Evolutionary conservation across 2,113 vertebrate species (phyloP).

Genomic region (Rhinolophus ferrumequinum): DNA sequence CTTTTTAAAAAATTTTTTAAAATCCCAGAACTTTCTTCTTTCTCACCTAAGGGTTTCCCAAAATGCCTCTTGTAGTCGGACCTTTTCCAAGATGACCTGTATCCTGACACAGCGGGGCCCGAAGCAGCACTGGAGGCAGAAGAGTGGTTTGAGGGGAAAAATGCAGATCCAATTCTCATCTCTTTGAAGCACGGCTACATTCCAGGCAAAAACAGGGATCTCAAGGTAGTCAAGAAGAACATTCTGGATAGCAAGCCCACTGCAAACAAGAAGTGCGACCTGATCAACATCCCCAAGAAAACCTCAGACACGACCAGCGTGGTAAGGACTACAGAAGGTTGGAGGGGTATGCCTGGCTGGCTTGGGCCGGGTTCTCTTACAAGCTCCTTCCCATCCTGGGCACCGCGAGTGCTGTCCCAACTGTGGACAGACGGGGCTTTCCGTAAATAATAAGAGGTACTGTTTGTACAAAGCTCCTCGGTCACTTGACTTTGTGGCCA

Average conservation of each 20-base stretch:
- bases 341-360: background rate
- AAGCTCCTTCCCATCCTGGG: background rate
- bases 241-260: constrained; percentile 92
- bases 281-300: constrained; percentile 88
- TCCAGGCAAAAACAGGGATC: constrained; percentile 94
- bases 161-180: constrained; percentile 94
- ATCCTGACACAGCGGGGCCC: constrained; percentile 95
- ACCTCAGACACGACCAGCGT: constrained; percentile 81
- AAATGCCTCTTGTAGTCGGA: constrained; percentile 89
- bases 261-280: constrained; percentile 90
- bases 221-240: constrained; percentile 97
- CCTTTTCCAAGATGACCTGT: constrained; percentile 98
- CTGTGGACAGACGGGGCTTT: background rate
- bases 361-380: background rate
- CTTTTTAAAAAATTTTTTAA: background rate
- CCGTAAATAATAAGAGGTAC: fast-evolving
- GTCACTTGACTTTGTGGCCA: background rate
- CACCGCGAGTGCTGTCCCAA: background rate
- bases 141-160: constrained; percentile 97
- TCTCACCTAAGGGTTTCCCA: background rate
- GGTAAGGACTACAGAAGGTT: constrained; percentile 73
- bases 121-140: constrained; percentile 95
- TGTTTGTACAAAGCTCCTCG: background rate
- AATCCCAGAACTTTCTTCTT: background rate
- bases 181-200: constrained; percentile 96